phyloP scores from a whole-genome alignment of 2,888 invertebrate genomes.

The Caenorhabditis parvicauda region DNA sequence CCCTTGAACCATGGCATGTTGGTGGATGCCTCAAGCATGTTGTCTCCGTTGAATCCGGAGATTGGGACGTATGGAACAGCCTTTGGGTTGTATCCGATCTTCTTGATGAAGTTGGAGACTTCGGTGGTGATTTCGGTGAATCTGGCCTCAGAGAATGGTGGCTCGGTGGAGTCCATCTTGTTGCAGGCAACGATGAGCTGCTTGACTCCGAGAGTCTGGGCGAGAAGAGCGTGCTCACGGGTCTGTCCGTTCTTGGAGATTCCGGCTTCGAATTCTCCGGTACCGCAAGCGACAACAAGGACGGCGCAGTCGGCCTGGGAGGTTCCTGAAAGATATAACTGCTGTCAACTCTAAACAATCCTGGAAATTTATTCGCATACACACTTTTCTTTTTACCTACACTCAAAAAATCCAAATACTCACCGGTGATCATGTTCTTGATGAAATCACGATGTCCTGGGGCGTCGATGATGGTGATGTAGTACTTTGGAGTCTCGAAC shows the following conservation, averaged over 20 bases:
- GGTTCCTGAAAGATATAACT: slow-evolving; percentile 54
- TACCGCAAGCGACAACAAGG: slow-evolving; percentile 95
- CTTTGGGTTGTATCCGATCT: slow-evolving; percentile 97
- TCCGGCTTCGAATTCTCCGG: slow-evolving; percentile 98
- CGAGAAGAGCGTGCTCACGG: slow-evolving; percentile 94
- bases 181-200: slow-evolving; percentile 98
- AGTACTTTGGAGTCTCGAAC: slow-evolving; percentile 63
- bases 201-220: slow-evolving; percentile 96
- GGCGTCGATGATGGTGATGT: slow-evolving; percentile 84
- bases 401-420: no score
- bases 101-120: slow-evolving; percentile 90
- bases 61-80: slow-evolving; percentile 97
- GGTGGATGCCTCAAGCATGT: slow-evolving; percentile 92
- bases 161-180: slow-evolving; percentile 99
- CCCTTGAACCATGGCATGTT: slow-evolving; percentile 94
- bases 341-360: no score
- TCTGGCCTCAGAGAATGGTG: slow-evolving; percentile 87
- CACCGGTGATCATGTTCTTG: slow-evolving; percentile 99
- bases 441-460: slow-evolving; percentile 99
- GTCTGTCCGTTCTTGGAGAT: slow-evolving; percentile 99
- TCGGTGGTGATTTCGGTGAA: slow-evolving; percentile 99
- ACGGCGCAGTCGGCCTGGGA: slow-evolving; percentile 89
- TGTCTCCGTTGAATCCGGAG: slow-evolving; percentile 99
- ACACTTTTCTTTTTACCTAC: no score
- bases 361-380: neutral